Evolutionary conservation across 2,113 vertebrate genomes (phyloP).

Genomic region (Sitta europaea): DNA sequence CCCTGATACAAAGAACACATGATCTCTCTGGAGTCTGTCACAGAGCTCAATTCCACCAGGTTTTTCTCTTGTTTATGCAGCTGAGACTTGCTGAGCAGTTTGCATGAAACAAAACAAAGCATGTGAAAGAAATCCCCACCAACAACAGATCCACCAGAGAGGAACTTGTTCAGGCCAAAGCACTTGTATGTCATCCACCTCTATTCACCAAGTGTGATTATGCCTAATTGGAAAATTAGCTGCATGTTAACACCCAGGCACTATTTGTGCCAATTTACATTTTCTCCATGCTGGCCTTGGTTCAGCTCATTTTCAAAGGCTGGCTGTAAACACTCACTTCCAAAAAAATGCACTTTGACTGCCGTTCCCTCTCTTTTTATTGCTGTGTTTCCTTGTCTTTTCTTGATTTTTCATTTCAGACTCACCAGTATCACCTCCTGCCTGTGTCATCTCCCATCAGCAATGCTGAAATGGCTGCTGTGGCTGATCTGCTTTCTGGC

Average conservation of each 20-base stretch:
- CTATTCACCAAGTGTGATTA: not conserved
- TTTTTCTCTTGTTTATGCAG: not conserved
- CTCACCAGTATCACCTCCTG: not conserved
- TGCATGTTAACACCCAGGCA: not conserved
- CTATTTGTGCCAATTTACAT: not conserved
- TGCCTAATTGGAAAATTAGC: not conserved
- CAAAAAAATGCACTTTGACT: not conserved
- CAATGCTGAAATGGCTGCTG: not conserved
- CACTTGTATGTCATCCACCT: not conserved
- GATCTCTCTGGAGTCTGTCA: not conserved
- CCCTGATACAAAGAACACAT: not conserved
- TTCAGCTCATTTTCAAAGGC: not conserved
- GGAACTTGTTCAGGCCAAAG: not conserved
- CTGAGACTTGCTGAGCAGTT: not conserved
- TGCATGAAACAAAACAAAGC: not conserved
- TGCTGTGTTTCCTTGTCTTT: accelerated
- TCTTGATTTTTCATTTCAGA: not conserved
- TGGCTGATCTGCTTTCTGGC: not conserved
- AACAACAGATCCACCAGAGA: not conserved
- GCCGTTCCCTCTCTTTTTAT: not conserved
- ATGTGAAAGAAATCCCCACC: not conserved
- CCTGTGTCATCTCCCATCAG: not conserved
- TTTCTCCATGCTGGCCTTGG: not conserved
- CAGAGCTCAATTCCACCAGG: accelerated
- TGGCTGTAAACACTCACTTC: not conserved